phyloP scores from a whole-genome alignment of 2,113 vertebrate genomes.

The Cephalopholis sonnerati region DNA sequence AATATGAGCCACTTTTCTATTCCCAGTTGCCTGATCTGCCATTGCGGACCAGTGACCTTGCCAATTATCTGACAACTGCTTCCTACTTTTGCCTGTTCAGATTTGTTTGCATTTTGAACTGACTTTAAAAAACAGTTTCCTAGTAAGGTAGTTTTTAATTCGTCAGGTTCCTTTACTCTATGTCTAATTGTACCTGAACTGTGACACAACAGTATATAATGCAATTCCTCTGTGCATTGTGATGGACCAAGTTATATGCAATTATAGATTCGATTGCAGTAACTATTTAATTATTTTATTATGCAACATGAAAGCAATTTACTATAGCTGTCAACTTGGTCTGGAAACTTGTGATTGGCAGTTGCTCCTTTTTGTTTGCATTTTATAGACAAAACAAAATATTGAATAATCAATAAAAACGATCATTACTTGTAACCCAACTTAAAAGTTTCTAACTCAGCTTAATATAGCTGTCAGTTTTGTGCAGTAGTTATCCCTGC shows the following conservation, averaged over 20 bases:
- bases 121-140: background rate
- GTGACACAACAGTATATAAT: too few relatives aligned
- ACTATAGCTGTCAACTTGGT: background rate
- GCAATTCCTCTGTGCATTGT: too few relatives aligned
- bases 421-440: background rate
- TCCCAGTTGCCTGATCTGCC: background rate
- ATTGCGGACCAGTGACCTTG: background rate
- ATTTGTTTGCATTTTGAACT: background rate
- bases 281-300: too few relatives aligned
- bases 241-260: too few relatives aligned
- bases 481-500: conserved; percentile 9
- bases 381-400: background rate
- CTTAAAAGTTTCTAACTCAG: background rate
- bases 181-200: too few relatives aligned
- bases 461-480: background rate
- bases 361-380: background rate
- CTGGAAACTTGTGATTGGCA: background rate
- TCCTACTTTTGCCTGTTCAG: background rate
- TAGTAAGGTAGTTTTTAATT: too few relatives aligned
- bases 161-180: too few relatives aligned
- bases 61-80: background rate
- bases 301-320: too few relatives aligned
- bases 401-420: background rate
- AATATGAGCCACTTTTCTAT: background rate
- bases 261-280: too few relatives aligned